These are phyloP conservation scores for Drosophila bifasciata DNA, from an alignment of 1,140 invertebrate genomes.

Conservation along the genomic window DNA sequence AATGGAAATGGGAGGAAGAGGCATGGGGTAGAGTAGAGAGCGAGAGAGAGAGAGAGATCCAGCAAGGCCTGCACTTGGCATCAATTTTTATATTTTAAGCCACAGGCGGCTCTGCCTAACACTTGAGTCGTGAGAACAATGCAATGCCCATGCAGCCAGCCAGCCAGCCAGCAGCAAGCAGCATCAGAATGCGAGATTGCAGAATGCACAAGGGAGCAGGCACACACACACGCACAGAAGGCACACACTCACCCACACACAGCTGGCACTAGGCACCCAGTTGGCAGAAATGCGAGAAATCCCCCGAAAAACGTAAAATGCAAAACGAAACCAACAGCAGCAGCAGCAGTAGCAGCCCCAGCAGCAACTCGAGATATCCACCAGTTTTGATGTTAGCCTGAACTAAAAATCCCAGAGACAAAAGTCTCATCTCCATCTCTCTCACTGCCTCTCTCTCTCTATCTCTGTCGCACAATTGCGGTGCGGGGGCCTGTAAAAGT, in stretches of 20 bases:
- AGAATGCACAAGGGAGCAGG: constrained; percentile 29
- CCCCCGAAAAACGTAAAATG: constrained; percentile 45
- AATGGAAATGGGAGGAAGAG: constrained; percentile 54
- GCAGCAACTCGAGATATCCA: constrained; percentile 33
- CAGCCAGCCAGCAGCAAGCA: no score
- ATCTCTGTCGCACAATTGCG: constrained; percentile 15
- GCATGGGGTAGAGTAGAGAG: background rate
- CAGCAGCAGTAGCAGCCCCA: background rate
- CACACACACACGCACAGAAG: constrained; percentile 25
- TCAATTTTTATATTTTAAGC: constrained; percentile 82
- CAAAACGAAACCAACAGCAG: constrained; percentile 21
- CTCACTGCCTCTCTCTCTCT: no score
- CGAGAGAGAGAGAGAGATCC: constrained; percentile 37
- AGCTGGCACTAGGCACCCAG: constrained; percentile 15
- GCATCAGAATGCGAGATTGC: constrained; percentile 50
- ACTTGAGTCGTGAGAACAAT: constrained; percentile 75
- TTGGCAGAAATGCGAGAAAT: constrained; percentile 5
- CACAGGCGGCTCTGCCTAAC: constrained; percentile 72
- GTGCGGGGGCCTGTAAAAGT: constrained; percentile 38
- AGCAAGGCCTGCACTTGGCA: constrained; percentile 75
- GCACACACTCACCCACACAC: constrained; percentile 13
- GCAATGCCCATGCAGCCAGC: constrained; percentile 73
- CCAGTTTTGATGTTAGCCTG: constrained; percentile 35
- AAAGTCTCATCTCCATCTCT: no score
- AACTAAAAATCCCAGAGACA: constrained; percentile 40